A percentile compares a stretch with the other conserved stretches of the same genome.
These are phyloP conservation scores for Phrynocephalus vlangalii DNA, from an alignment of 2,797 vertebrate species.

Conservation along the genomic window DNA sequence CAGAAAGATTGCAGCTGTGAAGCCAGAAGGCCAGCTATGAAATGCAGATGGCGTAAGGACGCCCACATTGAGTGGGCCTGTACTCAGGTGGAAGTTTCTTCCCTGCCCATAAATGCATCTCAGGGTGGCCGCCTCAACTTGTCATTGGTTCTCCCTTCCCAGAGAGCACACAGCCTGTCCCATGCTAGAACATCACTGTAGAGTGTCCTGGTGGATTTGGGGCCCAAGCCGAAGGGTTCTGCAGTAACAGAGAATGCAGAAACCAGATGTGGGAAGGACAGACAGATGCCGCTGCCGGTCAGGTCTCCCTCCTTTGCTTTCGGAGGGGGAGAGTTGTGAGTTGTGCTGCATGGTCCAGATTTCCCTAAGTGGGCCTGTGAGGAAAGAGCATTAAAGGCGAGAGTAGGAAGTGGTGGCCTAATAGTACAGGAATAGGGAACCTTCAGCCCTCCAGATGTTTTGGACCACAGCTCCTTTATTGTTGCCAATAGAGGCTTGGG, in stretches of 20 bases:
- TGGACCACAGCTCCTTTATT: no score
- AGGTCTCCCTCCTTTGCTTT: not conserved
- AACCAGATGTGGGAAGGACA: not conserved
- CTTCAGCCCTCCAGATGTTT: no score
- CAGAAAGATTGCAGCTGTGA: not conserved
- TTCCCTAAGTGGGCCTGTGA: not conserved
- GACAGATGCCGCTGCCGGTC: not conserved
- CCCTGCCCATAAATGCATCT: not conserved
- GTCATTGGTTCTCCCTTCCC: not conserved
- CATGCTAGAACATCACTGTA: not conserved
- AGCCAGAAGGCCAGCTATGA: not conserved
- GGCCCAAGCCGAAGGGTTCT: not conserved
- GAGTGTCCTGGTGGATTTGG: not conserved
- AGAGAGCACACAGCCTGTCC: not conserved
- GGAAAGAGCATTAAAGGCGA: no score
- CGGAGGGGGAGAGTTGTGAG: not conserved
- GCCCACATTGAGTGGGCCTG: not conserved
- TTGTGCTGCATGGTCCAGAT: not conserved
- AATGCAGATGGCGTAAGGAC: not conserved
- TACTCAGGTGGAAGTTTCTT: not conserved
- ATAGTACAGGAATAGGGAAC: no score
- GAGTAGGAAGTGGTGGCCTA: not conserved
- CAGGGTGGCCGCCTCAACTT: not conserved
- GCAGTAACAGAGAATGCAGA: not conserved
- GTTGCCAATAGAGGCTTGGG: no score